Evolutionary conservation across 92 coral and sea anemone genomes (phyloP), one percentile per base, ranked within the genome.

Genomic region (Actinernus sp.): DNA sequence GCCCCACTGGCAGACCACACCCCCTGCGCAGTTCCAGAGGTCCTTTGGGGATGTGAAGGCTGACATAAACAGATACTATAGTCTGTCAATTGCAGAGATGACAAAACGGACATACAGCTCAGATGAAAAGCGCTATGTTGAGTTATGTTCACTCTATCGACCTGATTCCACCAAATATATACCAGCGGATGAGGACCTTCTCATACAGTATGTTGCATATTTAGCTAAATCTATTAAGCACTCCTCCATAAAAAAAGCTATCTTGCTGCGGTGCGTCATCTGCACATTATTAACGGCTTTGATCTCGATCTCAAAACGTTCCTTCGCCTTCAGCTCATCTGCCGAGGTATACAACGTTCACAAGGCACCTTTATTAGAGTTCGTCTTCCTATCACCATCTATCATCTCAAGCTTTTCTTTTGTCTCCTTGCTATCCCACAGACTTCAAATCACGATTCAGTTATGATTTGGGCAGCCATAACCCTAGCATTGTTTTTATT

Each of bases 391-490:
- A 58, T 78, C 2, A 78, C 70, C 16, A 47, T 78, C 49, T 45
- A 65, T 20, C 54, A 45, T 40, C 70, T 45, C 13, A 43, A 45
- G 8, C 43, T 63, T 1, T 63, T 45, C 20, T 45, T 7, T 36
- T 18, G 5, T 2, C 16, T 49, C 0, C 28, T 65, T 49, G 25
- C 21, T 11, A 25, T 54, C 8, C 49, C 51, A 9, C 58, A 31
- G 30, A 26, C 25, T 26, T 21, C 40, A 2, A 31, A 52, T 12
- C 31, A 26, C 31, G 65, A 75, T 20, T 26, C 58, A 11, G 20
- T 75, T 4, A 63, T 74, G 74, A 2, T 37, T 24, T 74, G 77
- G 77, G 77, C 77, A 2, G 77, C 77, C 24, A 65, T 58, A 39
- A 65, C 58, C 16, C 16, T 67, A 33, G 77, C 58, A n/a, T n/a